Evolutionary conservation across 2,888 invertebrate genomes (phyloP), one percentile per base, ranked within the genome.

Genomic region (Acrobasis suavella): DNA sequence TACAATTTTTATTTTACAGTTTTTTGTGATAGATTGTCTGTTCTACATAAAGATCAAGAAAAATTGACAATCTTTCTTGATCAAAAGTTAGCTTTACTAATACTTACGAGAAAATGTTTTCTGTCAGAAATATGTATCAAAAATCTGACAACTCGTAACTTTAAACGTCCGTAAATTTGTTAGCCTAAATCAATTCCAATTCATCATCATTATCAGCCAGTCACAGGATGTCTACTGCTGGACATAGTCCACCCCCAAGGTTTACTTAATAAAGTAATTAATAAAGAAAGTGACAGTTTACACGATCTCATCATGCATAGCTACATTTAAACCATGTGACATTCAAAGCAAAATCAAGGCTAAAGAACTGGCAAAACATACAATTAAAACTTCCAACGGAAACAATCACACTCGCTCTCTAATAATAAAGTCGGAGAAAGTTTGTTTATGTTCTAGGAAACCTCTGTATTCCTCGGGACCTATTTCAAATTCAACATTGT

Each of bases 371-470:
- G 37, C 49, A 9, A 58, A 32, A 15, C 32, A 58, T 22, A 58
- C 50, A 58, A 58, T 58, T 49, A 58, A 58, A 58, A 58, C 32
- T 58, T 49, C 50, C 46, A 58, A 14, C 46, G 58, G 58, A 58
- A 58, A 50, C 58, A 58, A 58, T 58, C 50, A 58, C 58, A n/a
- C 32, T 32, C 32, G 49, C 50, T 60, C 59, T 50, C 12, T 50
- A 15, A 38, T 58, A 15, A 50, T 50, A 50, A 58, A 58, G 49
- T 58, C 49, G 16, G 32, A n/a, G 49, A 58, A 58, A 58, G 58
- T 58, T 52, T 37, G 58, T 58, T 58, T 58, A 50, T 58, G 32
- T 49, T 58, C 58, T n/a, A 22, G 58, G 58, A 15, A 58, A 58
- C 58, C 17, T 14, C 8, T 16, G 58, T 49, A 5, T 17, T 15